Evolutionary conservation across 2,797 vertebrate species (phyloP), one percentile per base, ranked within the genome.

Genomic region (Dicrostonyx torquatus): DNA sequence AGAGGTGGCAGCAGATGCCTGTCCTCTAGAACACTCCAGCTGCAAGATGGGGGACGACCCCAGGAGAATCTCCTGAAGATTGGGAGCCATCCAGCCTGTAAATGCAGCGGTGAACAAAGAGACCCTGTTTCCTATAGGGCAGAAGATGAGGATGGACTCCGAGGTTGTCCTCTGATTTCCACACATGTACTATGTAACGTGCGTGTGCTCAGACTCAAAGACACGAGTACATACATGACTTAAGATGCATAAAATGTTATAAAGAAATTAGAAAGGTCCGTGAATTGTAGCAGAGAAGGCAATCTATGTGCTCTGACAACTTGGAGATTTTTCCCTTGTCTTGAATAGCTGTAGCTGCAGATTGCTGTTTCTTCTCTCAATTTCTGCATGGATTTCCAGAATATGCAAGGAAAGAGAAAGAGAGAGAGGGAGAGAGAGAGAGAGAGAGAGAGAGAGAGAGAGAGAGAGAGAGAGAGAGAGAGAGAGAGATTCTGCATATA

Each of bases 21-120:
- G 20, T 31, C 2, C 5, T 31, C 24, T 4, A 58, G 5, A 31
- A 26, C 1, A 4, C 24, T 31, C 34, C n/a, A 29, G 24, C 0
- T 40, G 48, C 9, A 6, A 55, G 48, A 31, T 87, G n/a, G 24
- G n/a, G 24, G 66, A 72, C 4, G 15, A 22, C 1, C 3, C 6
- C 24, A 87, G 50, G 24, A 31, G 24, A 5, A 5, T 40, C 50
- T 20, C 29, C 31, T 18, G 4, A 72, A 40, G 5, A 7, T 87
- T 5, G 20, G 48, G 64, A n/a, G n/a, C 22, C 48, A 40, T 26
- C 66, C 50, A 40, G 24, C 26, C 45, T 5, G 1, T 20, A 50
- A 2, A 17, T 6, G 13, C 64, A 72, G 48, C 0, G 12, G 20
- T 31, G n/a, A 87, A 40, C 50, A 40, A 12, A 4, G 20, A 53